Conservation (phyloP, 2,113 vertebrate genomes). For the Vulpes lagopus region DNA sequence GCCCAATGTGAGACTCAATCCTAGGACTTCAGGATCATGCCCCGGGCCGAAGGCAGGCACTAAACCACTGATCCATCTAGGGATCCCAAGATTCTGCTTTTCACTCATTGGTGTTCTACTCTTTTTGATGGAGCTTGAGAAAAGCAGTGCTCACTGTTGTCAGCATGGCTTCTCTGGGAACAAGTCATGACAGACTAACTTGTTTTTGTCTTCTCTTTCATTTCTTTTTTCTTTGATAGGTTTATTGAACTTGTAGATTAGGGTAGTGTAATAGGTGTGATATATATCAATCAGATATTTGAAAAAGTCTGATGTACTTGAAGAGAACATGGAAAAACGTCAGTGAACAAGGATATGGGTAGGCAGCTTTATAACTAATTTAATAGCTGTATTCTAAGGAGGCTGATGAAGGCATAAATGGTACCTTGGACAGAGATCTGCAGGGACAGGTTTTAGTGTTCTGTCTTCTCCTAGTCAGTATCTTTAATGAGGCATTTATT, state of each 20-base stretch:
- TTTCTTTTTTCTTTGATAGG: not conserved
- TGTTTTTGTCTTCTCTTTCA: not conserved
- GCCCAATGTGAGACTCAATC: too few species aligned
- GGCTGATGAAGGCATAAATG: not conserved
- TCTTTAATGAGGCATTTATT: constrained; percentile 16
- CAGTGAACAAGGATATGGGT: not conserved
- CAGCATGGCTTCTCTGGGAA: not conserved
- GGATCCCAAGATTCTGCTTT: not conserved
- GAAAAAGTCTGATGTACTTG: not conserved
- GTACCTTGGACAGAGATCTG: not conserved
- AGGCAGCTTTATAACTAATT: not conserved
- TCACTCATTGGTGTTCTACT: not conserved
- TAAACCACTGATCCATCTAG: too few species aligned
- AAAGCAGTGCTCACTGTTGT: not conserved
- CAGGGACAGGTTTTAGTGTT: not conserved
- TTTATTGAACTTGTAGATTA: constrained; percentile 1
- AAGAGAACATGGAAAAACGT: not conserved
- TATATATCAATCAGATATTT: not conserved
- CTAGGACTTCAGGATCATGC: too few species aligned
- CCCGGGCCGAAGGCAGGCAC: too few species aligned
- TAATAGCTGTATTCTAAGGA: not conserved
- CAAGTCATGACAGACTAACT: not conserved
- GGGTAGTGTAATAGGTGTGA: not conserved
- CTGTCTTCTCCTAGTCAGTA: not conserved
- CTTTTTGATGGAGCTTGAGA: not conserved